Evolutionary conservation across 2,113 vertebrate species (phyloP), one percentile per base, ranked within the genome.

Genomic region (Archilochus colubris): DNA sequence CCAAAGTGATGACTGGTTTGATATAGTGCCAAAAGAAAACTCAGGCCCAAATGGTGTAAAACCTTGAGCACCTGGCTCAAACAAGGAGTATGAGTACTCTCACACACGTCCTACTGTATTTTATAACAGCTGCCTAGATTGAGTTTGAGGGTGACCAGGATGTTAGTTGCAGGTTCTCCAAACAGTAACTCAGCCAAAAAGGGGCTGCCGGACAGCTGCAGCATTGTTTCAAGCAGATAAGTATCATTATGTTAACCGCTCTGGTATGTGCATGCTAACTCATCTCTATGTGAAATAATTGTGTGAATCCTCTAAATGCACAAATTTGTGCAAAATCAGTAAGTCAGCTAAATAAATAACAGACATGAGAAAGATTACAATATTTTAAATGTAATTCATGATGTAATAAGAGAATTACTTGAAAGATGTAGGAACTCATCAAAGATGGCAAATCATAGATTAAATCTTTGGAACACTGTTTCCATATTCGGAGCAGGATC

Each of bases 241-340:
- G 31, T 7, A 21, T 2, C 10, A 12, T 51, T 70, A 67, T 46
- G 84, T 19, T 27, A 61, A 10, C 16, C 6, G 3, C 10, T 75
- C 18, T n/a, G 13, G 3, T 73, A 76, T 1, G 6, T 22, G 9
- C 24, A 8, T 31, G 28, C 3, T 55, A 70, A 22, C 5, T 77
- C 31, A 51, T 16, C 1, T 28, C 10, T 30, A 7, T 40, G 8
- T 0, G 1, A 20, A 38, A 21, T 7, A 46, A 21, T 27, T 24
- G 8, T 46, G 14, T 64, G 50, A 90, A 80, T 73, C 16, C 6
- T 24, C 25, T 69, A 50, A 69, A 80, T 31, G 36, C 11, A 54
- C 28, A 63, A 46, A 53, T 30, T 6, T 75, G 6, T 31, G 18
- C 20, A 86, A 81, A 91, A 33, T 2, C 18, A 40, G 14, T 25